Evolutionary conservation across 2,888 invertebrate species (phyloP).

Genomic region (Drosophila paracracens): DNA sequence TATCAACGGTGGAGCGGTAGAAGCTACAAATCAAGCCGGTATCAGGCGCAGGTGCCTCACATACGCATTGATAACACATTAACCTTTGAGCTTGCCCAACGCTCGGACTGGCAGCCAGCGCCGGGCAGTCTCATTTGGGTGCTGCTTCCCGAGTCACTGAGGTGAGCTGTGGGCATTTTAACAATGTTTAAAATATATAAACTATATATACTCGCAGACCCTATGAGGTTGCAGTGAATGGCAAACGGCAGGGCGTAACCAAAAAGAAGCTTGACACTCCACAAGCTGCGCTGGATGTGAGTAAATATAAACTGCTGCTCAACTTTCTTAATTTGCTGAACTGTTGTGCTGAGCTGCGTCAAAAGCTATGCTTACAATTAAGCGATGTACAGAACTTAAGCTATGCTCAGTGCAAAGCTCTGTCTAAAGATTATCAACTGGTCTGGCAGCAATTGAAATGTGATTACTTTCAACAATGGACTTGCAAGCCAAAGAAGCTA

Average conservation of each 20-base stretch:
- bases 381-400: constrained; percentile 40
- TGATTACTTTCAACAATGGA: constrained; percentile 87
- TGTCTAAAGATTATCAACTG: constrained; percentile 77
- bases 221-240: constrained; percentile 91
- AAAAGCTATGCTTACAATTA: constrained; percentile 31
- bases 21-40: constrained; percentile 48
- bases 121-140: constrained; percentile 88
- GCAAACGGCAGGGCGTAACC: constrained; percentile 91
- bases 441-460: constrained; percentile 86
- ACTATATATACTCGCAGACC: constrained; percentile 86
- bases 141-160: constrained; percentile 84
- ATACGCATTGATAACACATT: constrained; percentile 57
- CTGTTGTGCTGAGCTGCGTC: constrained; percentile 69
- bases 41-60: constrained; percentile 66
- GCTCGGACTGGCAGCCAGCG: constrained; percentile 85
- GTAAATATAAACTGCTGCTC: constrained; percentile 86
- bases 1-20: constrained; percentile 83
- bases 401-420: constrained; percentile 73
- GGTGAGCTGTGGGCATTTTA: constrained; percentile 33
- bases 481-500: constrained; percentile 85
- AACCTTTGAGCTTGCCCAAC: constrained; percentile 85
- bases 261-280: constrained; percentile 86
- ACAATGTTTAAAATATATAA: background rate
- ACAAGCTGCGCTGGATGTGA: constrained; percentile 86
- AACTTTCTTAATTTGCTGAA: constrained; percentile 85